Percentiles rank a stretch among this genome's conserved stretches.
Conservation (phyloP, 2,888 invertebrate genomes). For the Lithophane socia region DNA sequence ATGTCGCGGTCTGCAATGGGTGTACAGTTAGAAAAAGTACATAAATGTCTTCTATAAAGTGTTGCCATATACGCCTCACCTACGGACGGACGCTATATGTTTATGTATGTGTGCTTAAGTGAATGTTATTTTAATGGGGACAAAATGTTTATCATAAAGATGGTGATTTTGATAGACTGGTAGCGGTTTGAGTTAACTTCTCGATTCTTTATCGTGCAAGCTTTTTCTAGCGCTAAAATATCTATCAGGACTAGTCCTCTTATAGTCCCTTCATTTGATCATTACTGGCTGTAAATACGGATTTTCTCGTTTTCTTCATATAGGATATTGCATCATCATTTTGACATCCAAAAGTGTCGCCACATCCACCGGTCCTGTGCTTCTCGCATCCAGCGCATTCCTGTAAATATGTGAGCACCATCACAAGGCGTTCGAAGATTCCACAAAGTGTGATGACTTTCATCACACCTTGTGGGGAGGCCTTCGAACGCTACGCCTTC, state of each 20-base stretch:
- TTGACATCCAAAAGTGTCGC: background rate
- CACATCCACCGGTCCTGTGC: background rate
- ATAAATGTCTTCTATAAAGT: constrained; percentile 59
- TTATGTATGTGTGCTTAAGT: constrained; percentile 61
- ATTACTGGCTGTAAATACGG: background rate
- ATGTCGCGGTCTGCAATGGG: constrained; percentile 64
- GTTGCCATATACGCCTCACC: constrained; percentile 66
- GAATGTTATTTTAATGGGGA: constrained; percentile 64
- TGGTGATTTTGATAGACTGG: constrained; percentile 36
- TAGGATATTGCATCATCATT: background rate
- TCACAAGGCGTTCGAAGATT: too few species aligned
- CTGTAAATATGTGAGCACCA: background rate
- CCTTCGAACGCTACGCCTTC: background rate
- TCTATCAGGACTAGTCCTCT: background rate
- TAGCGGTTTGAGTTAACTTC: constrained; percentile 23
- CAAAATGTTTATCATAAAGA: constrained; percentile 56
- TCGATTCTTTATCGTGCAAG: background rate
- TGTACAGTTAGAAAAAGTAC: constrained; percentile 68
- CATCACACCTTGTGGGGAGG: background rate
- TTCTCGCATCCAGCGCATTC: background rate
- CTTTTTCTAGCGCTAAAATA: background rate
- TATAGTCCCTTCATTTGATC: background rate
- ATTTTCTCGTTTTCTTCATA: background rate
- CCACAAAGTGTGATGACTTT: too few species aligned
- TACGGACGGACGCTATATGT: constrained; percentile 49